A percentile compares a stretch with the other conserved stretches of the same genome.
Evolutionary conservation across 1,140 invertebrate genomes (phyloP).

Genomic region (Lanistes nyassanus): DNA sequence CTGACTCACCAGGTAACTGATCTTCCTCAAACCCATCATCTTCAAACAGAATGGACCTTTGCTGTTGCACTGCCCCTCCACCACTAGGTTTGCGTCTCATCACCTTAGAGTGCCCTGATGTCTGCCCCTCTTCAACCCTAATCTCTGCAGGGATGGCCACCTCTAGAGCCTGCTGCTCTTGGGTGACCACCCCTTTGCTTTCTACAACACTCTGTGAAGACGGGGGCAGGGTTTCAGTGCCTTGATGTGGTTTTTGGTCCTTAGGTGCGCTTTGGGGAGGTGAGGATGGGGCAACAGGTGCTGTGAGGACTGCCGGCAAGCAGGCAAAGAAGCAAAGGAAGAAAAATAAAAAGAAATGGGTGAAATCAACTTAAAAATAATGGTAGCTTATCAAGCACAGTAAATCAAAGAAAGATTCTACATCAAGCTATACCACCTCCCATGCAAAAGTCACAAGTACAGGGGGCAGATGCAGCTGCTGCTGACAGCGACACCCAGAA

Average conservation of each 20-base stretch:
- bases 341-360: slow-evolving; percentile 14
- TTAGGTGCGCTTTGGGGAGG: slow-evolving; percentile 7
- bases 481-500: too few species aligned
- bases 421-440: too few species aligned
- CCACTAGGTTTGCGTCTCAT: slow-evolving; percentile 15
- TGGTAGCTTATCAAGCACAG: too few species aligned
- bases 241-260: slow-evolving; percentile 4
- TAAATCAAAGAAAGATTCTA: too few species aligned
- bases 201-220: slow-evolving; percentile 5
- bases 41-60: slow-evolving; percentile 14
- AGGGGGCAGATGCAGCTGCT: too few species aligned
- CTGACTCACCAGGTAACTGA: slow-evolving; percentile 40
- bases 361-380: too few species aligned
- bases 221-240: slow-evolving; percentile 3
- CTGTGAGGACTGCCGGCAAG: slow-evolving; percentile 25
- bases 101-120: slow-evolving; percentile 8
- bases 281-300: slow-evolving; percentile 1
- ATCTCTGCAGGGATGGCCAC: slow-evolving; percentile 1
- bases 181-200: slow-evolving; percentile 10
- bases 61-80: not conserved
- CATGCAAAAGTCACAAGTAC: too few species aligned
- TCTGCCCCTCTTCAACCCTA: slow-evolving; percentile 10
- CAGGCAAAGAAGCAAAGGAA: slow-evolving; percentile 19
- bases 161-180: not conserved
- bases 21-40: slow-evolving; percentile 45